Conservation (phyloP, 1,140 invertebrate genomes). For the Drosophila bifasciata region DNA sequence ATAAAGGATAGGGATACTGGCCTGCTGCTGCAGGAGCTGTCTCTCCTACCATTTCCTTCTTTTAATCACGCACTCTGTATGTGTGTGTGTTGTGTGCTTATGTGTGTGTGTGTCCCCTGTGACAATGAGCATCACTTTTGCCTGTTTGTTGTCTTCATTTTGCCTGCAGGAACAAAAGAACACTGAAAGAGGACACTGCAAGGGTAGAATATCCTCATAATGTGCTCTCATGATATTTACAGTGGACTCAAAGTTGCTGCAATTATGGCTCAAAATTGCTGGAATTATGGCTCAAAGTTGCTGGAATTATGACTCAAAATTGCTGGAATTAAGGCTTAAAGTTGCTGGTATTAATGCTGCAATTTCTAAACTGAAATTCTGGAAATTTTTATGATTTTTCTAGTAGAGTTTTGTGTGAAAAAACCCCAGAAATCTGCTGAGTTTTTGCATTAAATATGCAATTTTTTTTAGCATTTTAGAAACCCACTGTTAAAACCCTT, state of each 20-base stretch:
- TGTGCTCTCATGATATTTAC: slow-evolving; percentile 7
- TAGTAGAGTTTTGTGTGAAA: too few relatives aligned
- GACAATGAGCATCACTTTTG: slow-evolving; percentile 47
- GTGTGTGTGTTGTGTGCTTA: slow-evolving; percentile 19
- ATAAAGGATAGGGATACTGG: slow-evolving; percentile 47
- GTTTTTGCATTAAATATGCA: too few relatives aligned
- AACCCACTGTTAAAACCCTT: slow-evolving; percentile 43
- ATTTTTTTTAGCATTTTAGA: not conserved
- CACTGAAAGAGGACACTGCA: slow-evolving; percentile 7
- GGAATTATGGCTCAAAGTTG: not conserved
- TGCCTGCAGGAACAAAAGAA: slow-evolving; percentile 3
- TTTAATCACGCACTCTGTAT: slow-evolving; percentile 43
- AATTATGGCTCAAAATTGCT: not conserved
- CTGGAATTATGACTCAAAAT: not conserved
- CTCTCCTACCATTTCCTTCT: slow-evolving; percentile 2
- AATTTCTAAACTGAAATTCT: too few relatives aligned
- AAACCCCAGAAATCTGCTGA: too few relatives aligned
- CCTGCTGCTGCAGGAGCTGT: slow-evolving; percentile 9
- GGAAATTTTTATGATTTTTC: too few relatives aligned
- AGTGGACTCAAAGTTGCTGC: not conserved
- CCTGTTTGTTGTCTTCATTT: slow-evolving; percentile 72
- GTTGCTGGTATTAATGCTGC: not conserved
- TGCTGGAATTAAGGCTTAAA: not conserved
- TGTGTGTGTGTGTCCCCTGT: slow-evolving; percentile 26
- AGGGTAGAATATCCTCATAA: too few relatives aligned